Base-by-base conservation (phyloP, 2,113 vertebrate genomes). In the Planiliza haematocheilus region DNA sequence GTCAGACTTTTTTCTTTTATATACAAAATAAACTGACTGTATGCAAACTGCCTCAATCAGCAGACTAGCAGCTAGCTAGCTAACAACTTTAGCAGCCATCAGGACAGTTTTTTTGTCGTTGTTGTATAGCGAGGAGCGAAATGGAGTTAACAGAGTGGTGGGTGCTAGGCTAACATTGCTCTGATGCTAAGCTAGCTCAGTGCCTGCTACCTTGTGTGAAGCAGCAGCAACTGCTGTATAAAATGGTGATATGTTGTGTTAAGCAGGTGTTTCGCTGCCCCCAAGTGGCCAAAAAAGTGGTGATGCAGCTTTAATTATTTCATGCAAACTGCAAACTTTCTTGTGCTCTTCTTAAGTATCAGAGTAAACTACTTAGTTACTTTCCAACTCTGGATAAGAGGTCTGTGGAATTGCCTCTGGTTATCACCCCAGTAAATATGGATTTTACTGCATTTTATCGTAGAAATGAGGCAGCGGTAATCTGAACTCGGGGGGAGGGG, bases 361-460 rank as follows among this genome's bases (percentile, higher is more conserved):
- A 30, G 41, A 66, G 21, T 64, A 45, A 68, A n/a, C n/a, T n/a
- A 55, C 21, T 76, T 48, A 24, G 13, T 30, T 64, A 42, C 24
- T 39, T 34, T 55, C 7, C 49, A 58, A 37, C 7, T 8, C 30
- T 42, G 20, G 24, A 50, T 52, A 17, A n/a, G 13, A 75, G 14
- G 11, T 37, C 18, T 60, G 45, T 37, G 69, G 20, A 60, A 69
- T 50, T 61, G 62, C 62, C 38, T 51, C 52, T n/a, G 30, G 34
- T 63, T 76, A 72, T 72, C 79, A 45, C 21, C 12, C 20, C 21
- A 60, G 60, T 62, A 41, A 73, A 81, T 69, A 64, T 13, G 16
- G 6, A 49, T 81, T 63, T 70, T 18, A 10, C 11, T 39, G 45
- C 10, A 34, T 71, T 67, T 51, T 65, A 69, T 81, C 51, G 37